Evolutionary conservation across 2,113 vertebrate genomes (phyloP), one percentile per base, ranked within the genome.

Genomic region (Dolichotis patagonum): DNA sequence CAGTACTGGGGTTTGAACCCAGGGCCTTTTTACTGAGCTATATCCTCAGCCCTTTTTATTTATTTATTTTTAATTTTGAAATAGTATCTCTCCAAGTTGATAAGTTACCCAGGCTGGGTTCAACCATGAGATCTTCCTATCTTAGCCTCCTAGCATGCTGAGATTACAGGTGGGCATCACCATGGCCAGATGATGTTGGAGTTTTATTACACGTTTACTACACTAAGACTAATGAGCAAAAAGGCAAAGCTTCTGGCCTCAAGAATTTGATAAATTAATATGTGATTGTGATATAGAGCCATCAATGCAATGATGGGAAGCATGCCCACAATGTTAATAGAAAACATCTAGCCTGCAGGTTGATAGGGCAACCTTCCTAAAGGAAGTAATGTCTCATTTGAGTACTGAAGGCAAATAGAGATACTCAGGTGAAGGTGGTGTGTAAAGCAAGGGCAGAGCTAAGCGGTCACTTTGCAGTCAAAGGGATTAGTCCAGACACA

Each of bases 161-260:
- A 28, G 73, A 46, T 75, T 49, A 49, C 43, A 46, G 41, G 41
- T 46, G 13, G 30, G 6, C 73, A 30, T 77, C 26, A 46, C 43
- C 12, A 5, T 46, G 41, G 26, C 43, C 43, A 13, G 41, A 43
- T 77, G 43, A 46, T 77, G 73, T 16, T 77, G 41, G 26, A 77
- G 78, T 75, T 96, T 80, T 63, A 65, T 85, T 90, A 88, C 22
- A 35, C 19, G 49, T 94, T 80, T 63, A 58, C 75, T 90, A 88
- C 22, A 35, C 19, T 63, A 77, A 83, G 43, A 87, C 87, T 62
- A 49, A 56, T 82, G 32, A 95, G 54, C 3, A 69, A 85, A 26
- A 81, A 92, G 41, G 52, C 41, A 69, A 54, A 38, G 14, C 16
- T 90, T 5, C 93, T 91, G 41, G 83, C 62, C 46, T 88, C 87